Base-by-base conservation (phyloP, 2,797 vertebrate genomes). In the Semotilus atromaculatus region DNA sequence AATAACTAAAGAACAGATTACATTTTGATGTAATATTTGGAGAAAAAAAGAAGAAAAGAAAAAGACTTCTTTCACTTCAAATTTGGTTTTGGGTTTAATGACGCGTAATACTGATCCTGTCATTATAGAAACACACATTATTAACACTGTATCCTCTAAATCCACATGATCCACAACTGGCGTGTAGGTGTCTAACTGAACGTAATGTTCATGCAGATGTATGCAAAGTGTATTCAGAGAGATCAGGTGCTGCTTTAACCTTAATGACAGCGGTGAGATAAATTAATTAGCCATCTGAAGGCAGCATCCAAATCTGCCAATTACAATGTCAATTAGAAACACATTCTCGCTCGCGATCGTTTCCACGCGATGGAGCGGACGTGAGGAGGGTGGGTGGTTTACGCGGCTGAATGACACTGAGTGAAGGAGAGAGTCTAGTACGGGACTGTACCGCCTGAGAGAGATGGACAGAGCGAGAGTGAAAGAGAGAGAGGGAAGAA, bases 191-290 rank as follows among this genome's bases (percentile, higher is more conserved):
- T 91, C 80, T 79, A 88, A 89, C 91, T 87, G 89, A 84, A 87
- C 87, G 86, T 93, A 91, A 93, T 94, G 91, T 92, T 92, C 93
- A 95, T 94, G 93, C 93, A 94, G 94, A 96, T 95, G 91, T 95
- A 95, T 95, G 94, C 94, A 93, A 94, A 94, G 92, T 91, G 86
- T 94, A 95, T 95, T 94, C 93, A 86, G 90, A 89, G 91, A 95
- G 93, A 96, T 96, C 94, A 95, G 94, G 95, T 94, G 93, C 91
- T 91, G 94, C 93, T 94, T 95, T 95, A 95, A 95, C 95, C 94
- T 95, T 94, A 95, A 95, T 94, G 94, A 94, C 94, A 94, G 93
- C 93, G 89, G 93, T 93, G 94, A 95, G 94, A 95, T 94, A 94
- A 95, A 95, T 95, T 95, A 95, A 96, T 95, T 95, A 95, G 93